These are phyloP conservation scores for Mastomys natalensis DNA, from an alignment of 2,113 vertebrate species.

Conservation along the genomic window DNA sequence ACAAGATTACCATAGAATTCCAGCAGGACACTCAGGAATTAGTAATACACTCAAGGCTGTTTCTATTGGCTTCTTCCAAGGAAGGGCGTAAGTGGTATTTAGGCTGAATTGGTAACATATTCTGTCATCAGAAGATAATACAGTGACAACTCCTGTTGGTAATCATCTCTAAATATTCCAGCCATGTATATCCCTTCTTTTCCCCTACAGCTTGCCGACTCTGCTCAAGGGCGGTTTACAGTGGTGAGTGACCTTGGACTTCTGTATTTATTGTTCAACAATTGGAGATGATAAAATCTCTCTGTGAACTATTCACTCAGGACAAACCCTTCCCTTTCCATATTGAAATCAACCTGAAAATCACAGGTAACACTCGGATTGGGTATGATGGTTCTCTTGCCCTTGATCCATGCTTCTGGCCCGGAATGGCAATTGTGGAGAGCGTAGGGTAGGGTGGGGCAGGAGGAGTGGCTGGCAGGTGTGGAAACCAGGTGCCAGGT, in stretches of 20 bases:
- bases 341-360: slow-evolving; percentile 7
- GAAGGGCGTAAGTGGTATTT: not conserved
- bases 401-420: not conserved
- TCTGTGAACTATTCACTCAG: not conserved
- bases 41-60: not conserved
- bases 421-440: not conserved
- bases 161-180: not conserved
- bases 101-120: not conserved
- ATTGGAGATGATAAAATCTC: slow-evolving; percentile 38
- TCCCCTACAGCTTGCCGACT: not conserved
- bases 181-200: not conserved
- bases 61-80: not conserved
- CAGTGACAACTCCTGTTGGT: not conserved
- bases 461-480: not conserved
- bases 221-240: not conserved
- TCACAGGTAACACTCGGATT: not conserved
- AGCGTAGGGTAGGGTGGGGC: not conserved
- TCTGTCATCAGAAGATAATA: not conserved
- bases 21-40: not conserved
- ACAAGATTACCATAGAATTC: not conserved
- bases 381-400: not conserved
- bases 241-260: not conserved
- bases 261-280: slow-evolving; percentile 30
- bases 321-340: not conserved
- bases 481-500: not conserved